Percentiles rank a stretch among this genome's conserved stretches.
Evolutionary conservation across 2,797 vertebrate genomes (phyloP).

Genomic region (Pantherophis alleghaniensis): DNA sequence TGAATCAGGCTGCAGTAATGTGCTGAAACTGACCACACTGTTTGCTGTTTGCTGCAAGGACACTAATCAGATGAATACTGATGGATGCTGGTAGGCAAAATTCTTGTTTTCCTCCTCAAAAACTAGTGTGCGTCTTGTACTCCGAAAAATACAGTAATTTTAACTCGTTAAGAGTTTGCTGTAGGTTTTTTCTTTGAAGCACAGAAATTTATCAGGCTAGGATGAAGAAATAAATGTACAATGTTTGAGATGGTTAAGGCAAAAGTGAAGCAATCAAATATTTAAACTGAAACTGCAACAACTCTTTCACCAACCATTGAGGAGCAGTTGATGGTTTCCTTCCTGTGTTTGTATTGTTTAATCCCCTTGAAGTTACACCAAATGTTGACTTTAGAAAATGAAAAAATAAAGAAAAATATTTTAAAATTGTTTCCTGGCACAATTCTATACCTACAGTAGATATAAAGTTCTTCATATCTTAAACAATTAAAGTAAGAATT

Average conservation of each 20-base stretch:
- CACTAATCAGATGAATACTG: too few relatives aligned
- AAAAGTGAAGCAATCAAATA: neutral
- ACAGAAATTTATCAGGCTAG: neutral
- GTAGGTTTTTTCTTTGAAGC: neutral
- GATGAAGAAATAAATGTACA: neutral
- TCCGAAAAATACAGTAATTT: neutral
- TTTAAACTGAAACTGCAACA: neutral
- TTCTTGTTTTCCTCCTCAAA: too few relatives aligned
- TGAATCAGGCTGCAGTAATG: too few relatives aligned
- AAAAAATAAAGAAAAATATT: neutral
- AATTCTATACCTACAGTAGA: neutral
- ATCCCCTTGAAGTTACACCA: neutral
- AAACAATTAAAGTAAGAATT: neutral
- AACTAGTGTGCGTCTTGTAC: too few relatives aligned
- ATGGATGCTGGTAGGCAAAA: too few relatives aligned
- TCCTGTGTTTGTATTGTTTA: neutral
- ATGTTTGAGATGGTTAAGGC: neutral
- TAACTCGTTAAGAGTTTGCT: neutral
- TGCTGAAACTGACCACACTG: too few relatives aligned
- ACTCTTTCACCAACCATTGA: neutral
- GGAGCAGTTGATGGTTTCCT: neutral
- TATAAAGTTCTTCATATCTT: neutral
- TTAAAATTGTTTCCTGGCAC: neutral
- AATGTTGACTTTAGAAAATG: neutral
- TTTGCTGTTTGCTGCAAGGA: too few relatives aligned